Base-by-base conservation (phyloP, 2,113 vertebrate species). In the Leptocoma aspasia region DNA sequence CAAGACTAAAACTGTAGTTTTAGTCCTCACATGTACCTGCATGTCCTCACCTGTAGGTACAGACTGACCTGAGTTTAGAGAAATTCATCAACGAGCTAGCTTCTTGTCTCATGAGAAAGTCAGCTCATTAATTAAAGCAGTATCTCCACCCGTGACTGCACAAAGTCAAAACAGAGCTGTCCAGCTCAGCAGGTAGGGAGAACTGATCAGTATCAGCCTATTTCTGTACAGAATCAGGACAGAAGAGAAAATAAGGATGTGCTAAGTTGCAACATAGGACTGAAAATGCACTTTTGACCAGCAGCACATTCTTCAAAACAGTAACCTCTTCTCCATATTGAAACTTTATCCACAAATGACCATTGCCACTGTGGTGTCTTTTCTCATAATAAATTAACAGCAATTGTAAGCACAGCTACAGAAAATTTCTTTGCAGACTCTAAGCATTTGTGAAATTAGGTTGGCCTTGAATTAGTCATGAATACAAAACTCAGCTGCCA, bases 391-490 rank as follows among this genome's bases (percentile, higher is more conserved):
- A 73, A 89, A 66, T 71, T 68, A 86, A 44, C 2, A 3, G 10
- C 27, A 19, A 30, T 31, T 76, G 28, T 42, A 85, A 91, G 7
- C 30, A 66, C 7, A 84, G 44, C 26, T 89, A 89, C 56, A 63
- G 57, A 70, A 89, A 39, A 75, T 37, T 72, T 85, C 28, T 91
- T 90, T 60, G 56, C n/a, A 83, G 22, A 42, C 23, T 60, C 30
- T 30, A 52, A 85, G 44, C 6, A 35, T 52, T 42, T 77, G 42
- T 63, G 54, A 86, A 83, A 82, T 30, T 66, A 65, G 33, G 23
- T 18, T 95, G 66, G 39, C 19, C 33, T 69, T 93, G 35, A 66
- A 54, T 95, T 86, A 70, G 37, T 77, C 33, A 73, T 30, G 94
- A 83, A 70, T 42, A 42, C 27, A 71, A 83, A 80, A 63, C 13